Evolutionary conservation across 1,140 invertebrate genomes (phyloP).

Genomic region (Lysiphlebus fabarum): DNA sequence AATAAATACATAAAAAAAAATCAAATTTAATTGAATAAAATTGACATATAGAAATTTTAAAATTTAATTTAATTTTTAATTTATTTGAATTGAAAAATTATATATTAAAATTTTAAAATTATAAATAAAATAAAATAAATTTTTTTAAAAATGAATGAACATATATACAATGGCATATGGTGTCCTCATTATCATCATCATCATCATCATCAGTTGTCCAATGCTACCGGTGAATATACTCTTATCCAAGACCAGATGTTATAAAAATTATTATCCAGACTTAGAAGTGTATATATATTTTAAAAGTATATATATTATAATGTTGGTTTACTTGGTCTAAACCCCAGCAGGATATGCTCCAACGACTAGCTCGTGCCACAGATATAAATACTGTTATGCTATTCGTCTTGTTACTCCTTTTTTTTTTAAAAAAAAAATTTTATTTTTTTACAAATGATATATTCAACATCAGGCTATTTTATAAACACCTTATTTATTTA

Average conservation of each 20-base stretch:
- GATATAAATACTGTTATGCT: slow-evolving; percentile 6
- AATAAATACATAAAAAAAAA: too few relatives aligned
- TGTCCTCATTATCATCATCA: slow-evolving; percentile 9
- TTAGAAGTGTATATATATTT: neutral
- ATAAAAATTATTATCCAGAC: neutral
- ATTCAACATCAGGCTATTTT: too few relatives aligned
- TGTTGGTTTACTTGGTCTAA: slow-evolving; percentile 11
- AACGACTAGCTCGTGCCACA: slow-evolving; percentile 14
- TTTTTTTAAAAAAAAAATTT: too few relatives aligned
- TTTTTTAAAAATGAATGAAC: neutral
- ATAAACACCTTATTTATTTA: too few relatives aligned
- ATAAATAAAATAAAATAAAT: slow-evolving; percentile 2
- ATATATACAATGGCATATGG: slow-evolving; percentile 21
- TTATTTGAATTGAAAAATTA: too few relatives aligned
- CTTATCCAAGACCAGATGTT: slow-evolving; percentile 20
- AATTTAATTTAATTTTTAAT: too few relatives aligned
- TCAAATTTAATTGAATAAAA: too few relatives aligned
- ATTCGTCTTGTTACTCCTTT: neutral
- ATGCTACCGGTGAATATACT: neutral
- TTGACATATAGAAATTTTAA: too few relatives aligned
- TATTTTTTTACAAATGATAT: too few relatives aligned
- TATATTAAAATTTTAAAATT: neutral
- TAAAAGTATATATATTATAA: too few relatives aligned
- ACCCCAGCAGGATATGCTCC: neutral
- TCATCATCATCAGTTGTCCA: too few relatives aligned